Percentiles rank a stretch among this genome's conserved stretches.
Evolutionary conservation across 1,140 invertebrate genomes (phyloP).

Genomic region (Subanguina moxae): DNA sequence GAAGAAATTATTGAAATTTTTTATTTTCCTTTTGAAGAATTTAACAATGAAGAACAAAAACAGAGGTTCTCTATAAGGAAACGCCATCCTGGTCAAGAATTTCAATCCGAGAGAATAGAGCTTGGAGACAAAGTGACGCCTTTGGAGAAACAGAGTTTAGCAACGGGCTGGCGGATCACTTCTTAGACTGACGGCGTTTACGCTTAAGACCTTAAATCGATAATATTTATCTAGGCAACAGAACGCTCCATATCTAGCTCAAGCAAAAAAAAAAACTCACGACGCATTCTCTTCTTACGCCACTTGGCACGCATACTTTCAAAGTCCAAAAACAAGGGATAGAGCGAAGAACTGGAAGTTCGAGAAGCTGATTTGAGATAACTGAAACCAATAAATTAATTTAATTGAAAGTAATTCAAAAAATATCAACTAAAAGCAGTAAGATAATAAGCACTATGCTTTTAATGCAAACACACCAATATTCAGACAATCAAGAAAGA

Average conservation of each 20-base stretch:
- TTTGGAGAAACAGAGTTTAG: background rate
- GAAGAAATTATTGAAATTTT: background rate
- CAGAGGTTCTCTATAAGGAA: background rate
- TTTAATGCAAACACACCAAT: no score
- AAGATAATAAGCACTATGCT: no score
- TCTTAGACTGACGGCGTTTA: conserved; percentile 11
- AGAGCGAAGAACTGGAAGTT: no score
- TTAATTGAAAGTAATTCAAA: no score
- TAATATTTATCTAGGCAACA: no score
- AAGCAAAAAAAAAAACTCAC: background rate
- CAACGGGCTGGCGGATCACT: background rate
- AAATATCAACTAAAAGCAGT: no score
- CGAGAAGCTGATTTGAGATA: no score
- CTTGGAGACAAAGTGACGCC: background rate
- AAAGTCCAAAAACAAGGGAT: no score
- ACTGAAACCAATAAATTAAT: no score
- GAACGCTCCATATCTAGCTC: no score
- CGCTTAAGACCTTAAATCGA: conserved; percentile 1
- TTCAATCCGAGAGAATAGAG: background rate
- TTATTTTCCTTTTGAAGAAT: conserved; percentile 7
- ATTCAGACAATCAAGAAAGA: no score
- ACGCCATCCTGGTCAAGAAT: background rate
- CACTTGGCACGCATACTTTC: background rate
- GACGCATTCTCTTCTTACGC: conserved; percentile 16
- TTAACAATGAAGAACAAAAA: conserved; percentile 17